Conservation (phyloP, 2,888 invertebrate genomes). For the Hyposoter dolosus region DNA sequence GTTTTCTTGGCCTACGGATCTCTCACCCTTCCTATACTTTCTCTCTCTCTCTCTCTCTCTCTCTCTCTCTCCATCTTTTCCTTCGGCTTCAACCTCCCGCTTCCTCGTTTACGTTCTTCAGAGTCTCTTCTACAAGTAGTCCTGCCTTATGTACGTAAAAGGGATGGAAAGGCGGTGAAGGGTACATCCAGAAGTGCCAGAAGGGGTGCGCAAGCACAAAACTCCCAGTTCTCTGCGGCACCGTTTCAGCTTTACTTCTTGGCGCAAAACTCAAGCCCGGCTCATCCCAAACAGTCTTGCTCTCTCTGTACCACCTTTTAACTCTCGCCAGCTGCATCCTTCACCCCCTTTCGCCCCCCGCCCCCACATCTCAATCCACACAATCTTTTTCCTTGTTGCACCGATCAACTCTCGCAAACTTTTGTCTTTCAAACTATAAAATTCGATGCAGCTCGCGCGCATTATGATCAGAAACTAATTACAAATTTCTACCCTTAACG, state of each 20-base stretch:
- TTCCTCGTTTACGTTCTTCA: slow-evolving; percentile 13
- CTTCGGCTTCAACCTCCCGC: background rate
- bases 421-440: background rate
- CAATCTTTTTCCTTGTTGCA: background rate
- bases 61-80: slow-evolving; percentile 6
- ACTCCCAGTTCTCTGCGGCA: slow-evolving; percentile 47
- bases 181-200: slow-evolving; percentile 51
- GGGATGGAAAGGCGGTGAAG: slow-evolving; percentile 12
- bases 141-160: slow-evolving; percentile 20
- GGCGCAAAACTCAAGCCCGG: slow-evolving; percentile 52
- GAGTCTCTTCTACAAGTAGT: slow-evolving; percentile 51
- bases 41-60: slow-evolving; percentile 11
- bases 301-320: slow-evolving; percentile 12
- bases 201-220: slow-evolving; percentile 60
- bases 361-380: slow-evolving; percentile 20
- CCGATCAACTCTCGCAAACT: background rate
- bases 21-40: slow-evolving; percentile 58
- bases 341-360: background rate
- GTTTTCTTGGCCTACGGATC: slow-evolving; percentile 67
- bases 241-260: slow-evolving; percentile 53
- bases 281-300: slow-evolving; percentile 26
- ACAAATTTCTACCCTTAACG: background rate
- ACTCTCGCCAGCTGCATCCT: slow-evolving; percentile 22
- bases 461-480: background rate
- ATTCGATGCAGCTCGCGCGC: background rate